These are phyloP conservation scores for Tetrao urogallus DNA, from an alignment of 2,113 vertebrate genomes.

Conservation along the genomic window DNA sequence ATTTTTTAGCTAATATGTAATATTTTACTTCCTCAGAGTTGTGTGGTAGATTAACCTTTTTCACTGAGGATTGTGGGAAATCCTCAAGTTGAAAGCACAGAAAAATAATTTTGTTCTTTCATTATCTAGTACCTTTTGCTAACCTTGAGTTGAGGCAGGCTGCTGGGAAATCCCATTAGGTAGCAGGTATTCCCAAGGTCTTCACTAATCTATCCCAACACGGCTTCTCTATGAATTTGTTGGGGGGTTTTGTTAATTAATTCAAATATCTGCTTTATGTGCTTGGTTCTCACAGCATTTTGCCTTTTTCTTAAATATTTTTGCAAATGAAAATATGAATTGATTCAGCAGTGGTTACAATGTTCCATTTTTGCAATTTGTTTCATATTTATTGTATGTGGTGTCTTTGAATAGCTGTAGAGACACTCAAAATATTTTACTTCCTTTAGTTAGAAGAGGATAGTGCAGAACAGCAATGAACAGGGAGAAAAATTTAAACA, in stretches of 20 bases:
- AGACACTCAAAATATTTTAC: neutral
- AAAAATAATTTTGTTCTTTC: neutral
- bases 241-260: neutral
- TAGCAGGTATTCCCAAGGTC: neutral
- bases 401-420: neutral
- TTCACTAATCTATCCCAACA: neutral
- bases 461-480: neutral
- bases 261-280: neutral
- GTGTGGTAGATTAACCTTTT: neutral
- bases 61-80: neutral
- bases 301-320: neutral
- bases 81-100: neutral
- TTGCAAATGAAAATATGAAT: neutral
- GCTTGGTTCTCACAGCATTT: neutral
- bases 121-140: neutral
- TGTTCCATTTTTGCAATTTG: neutral
- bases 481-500: neutral
- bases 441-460: neutral
- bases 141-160: neutral
- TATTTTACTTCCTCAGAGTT: neutral
- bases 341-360: neutral
- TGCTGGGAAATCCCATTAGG: neutral
- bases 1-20: neutral
- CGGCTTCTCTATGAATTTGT: neutral
- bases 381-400: neutral